Percentiles rank a stretch among this genome's conserved stretches.
Conservation (phyloP, 2,113 vertebrate genomes). For the Saccopteryx bilineata region DNA sequence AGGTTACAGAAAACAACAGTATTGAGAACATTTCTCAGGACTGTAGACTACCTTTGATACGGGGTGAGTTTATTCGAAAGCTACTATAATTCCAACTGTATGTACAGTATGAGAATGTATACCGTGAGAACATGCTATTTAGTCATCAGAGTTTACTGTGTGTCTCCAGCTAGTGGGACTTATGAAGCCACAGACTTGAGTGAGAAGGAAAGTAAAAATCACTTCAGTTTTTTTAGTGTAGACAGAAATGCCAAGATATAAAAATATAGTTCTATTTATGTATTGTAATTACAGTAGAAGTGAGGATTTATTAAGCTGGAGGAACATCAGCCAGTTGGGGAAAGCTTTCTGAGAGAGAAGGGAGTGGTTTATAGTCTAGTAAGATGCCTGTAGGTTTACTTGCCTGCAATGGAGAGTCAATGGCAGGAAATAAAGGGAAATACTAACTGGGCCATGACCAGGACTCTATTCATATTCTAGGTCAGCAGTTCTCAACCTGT, state of each 20-base stretch:
- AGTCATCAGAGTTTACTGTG: constrained; percentile 22
- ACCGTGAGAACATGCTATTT: constrained; percentile 8
- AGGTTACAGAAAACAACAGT: neutral
- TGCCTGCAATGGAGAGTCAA: neutral
- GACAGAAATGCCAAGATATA: constrained; percentile 57
- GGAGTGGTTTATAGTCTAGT: neutral
- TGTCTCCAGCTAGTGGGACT: constrained; percentile 28
- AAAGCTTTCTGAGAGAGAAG: constrained; percentile 10
- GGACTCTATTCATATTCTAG: neutral
- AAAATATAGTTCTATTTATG: constrained; percentile 41
- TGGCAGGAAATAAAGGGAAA: neutral
- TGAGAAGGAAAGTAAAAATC: constrained; percentile 59
- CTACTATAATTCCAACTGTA: neutral
- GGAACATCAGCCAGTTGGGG: neutral
- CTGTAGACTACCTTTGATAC: neutral
- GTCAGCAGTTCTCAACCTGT: too few relatives aligned
- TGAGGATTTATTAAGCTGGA: constrained; percentile 48
- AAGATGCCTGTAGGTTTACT: neutral
- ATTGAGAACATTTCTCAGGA: constrained; percentile 8
- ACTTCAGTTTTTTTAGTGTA: constrained; percentile 5
- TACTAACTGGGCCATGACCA: neutral
- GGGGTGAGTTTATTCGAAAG: constrained; percentile 22
- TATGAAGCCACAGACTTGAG: constrained; percentile 8
- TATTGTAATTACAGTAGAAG: constrained; percentile 51
- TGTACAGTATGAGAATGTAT: neutral